Conservation (phyloP, 2,888 invertebrate genomes). For the Ormia ochracea region DNA sequence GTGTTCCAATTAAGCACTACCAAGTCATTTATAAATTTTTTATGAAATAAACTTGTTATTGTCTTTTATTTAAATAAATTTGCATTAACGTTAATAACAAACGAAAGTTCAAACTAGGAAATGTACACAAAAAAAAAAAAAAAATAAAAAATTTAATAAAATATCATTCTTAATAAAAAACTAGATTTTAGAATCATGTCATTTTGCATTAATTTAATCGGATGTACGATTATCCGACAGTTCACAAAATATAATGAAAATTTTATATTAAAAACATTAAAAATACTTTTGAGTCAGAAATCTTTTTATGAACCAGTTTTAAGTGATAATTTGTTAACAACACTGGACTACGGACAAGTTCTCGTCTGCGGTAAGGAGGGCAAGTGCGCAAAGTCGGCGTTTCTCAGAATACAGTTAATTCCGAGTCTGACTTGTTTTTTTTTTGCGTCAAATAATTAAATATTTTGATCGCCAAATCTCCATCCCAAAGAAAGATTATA, state of each 20-base stretch:
- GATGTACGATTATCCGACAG: background rate
- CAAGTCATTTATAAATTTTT: background rate
- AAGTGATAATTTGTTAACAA: too few species aligned
- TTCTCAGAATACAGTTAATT: too few species aligned
- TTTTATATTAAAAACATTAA: background rate
- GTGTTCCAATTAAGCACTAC: too few species aligned
- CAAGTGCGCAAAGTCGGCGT: too few species aligned
- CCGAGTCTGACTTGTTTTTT: too few species aligned
- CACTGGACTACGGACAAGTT: too few species aligned
- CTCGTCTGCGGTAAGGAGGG: too few species aligned
- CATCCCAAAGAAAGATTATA: too few species aligned
- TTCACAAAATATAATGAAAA: background rate
- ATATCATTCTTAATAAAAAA: slow-evolving; percentile 4
- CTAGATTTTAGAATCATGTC: background rate
- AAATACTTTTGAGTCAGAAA: background rate
- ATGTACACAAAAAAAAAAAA: background rate
- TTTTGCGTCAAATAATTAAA: too few species aligned
- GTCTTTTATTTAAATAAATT: background rate
- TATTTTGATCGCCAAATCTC: too few species aligned
- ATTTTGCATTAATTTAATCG: background rate
- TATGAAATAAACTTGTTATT: background rate
- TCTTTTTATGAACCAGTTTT: background rate
- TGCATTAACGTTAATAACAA: background rate
- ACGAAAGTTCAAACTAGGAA: slow-evolving; percentile 6
- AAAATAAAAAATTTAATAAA: too few species aligned